Evolutionary conservation across 2,888 invertebrate genomes (phyloP).

Genomic region (Acronicta psi): DNA sequence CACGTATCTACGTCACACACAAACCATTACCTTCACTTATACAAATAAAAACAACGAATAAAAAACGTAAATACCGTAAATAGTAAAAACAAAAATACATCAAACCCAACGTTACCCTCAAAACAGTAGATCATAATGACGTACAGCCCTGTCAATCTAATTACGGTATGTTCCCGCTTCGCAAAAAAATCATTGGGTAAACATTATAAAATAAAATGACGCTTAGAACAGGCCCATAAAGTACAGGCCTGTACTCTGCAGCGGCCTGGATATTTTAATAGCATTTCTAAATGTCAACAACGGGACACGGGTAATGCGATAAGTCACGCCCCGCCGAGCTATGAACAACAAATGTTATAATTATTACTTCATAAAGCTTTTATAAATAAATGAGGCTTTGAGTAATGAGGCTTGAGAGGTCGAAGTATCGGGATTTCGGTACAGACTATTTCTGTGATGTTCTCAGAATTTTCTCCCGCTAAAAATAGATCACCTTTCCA

Average conservation of each 20-base stretch:
- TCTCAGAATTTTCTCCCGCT: conserved; percentile 31
- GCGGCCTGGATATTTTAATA: conserved; percentile 61
- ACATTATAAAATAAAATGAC: conserved; percentile 46
- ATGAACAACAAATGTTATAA: conserved; percentile 57
- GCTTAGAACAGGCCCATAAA: conserved; percentile 27
- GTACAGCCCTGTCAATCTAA: conserved; percentile 35
- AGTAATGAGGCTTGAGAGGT: conserved; percentile 26
- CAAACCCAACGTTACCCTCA: conserved; percentile 19
- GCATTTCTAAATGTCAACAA: conserved; percentile 71
- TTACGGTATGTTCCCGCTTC: conserved; percentile 26
- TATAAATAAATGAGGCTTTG: conserved; percentile 51
- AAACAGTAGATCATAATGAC: conserved; percentile 46
- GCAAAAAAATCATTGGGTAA: conserved; percentile 45
- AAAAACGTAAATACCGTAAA: conserved; percentile 11
- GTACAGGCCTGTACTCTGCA: conserved; percentile 27
- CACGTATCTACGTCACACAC: no score
- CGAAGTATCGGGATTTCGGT: conserved; percentile 25
- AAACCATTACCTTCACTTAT: not conserved
- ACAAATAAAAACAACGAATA: not conserved
- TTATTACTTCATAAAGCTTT: conserved; percentile 51
- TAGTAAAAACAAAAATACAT: conserved; percentile 17
- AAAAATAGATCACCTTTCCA: conserved; percentile 40
- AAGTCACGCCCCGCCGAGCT: conserved; percentile 63
- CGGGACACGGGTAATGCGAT: conserved; percentile 63
- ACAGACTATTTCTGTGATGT: conserved; percentile 20